Base-by-base conservation (phyloP, 2,888 invertebrate genomes). In the Leuctra nigra region DNA sequence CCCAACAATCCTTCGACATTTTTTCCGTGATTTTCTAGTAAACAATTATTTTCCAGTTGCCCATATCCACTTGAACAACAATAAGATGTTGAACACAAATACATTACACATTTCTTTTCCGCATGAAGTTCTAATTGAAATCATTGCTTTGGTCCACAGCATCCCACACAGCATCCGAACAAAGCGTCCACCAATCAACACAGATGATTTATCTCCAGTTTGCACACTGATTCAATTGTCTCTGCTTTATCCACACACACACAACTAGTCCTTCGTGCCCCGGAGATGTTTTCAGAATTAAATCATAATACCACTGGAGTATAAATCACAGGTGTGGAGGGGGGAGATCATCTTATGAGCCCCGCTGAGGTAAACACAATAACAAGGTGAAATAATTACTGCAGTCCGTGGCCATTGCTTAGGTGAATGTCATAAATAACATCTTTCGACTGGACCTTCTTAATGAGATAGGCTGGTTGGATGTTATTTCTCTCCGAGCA, bases 141-240 rank as follows among this genome's bases (percentile, higher is more conserved):
- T n/a, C n/a, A n/a, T n/a, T n/a, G n/a, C n/a, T n/a, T n/a, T n/a
- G n/a, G n/a, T n/a, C n/a, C n/a, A n/a, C n/a, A n/a, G n/a, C n/a
- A n/a, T n/a, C 39, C 39, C 39, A 39, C 39, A 39, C 39, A 16
- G 7, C 7, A 6, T 4, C 6, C 16, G 4, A 39, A 14, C 3
- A 18, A 39, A 39, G 39, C 16, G 18, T 16, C 39, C 16, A 39
- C 3, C 39, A 7, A 39, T 39, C 39, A 20, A 16, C 16, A 20
- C 18, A 16, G 6, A 16, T 39, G 39, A 39, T 13, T 39, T 39
- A 39, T 39, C 16, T 29, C 39, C 20, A 18, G 18, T 16, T 39
- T 16, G 39, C 16, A 39, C 39, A 39, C 39, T 39, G 16, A 39
- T 39, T 39, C 39, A 39, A 39, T 39, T 39, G 39, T 39, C 39